Conservation (phyloP, 2,113 vertebrate genomes). For the Mobula birostris region DNA sequence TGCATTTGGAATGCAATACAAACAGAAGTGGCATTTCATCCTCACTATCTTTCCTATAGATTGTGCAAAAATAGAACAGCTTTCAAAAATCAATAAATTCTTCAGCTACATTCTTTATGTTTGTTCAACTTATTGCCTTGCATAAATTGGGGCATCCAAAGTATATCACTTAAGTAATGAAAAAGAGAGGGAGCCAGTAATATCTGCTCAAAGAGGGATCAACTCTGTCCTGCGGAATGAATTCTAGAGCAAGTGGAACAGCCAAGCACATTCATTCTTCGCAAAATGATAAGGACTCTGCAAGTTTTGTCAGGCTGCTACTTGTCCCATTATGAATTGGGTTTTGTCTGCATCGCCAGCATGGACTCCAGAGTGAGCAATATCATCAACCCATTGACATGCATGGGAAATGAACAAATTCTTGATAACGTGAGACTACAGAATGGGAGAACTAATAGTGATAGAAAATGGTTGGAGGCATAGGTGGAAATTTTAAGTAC, state of each 20-base stretch:
- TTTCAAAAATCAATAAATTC: not conserved
- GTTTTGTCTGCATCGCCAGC: not conserved
- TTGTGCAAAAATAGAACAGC: not conserved
- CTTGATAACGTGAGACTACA: not conserved
- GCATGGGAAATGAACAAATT: not conserved
- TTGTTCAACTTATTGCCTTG: not conserved
- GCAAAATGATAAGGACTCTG: not conserved
- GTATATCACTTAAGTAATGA: not conserved
- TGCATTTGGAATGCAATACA: slow-evolving; percentile 7
- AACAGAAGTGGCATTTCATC: not conserved
- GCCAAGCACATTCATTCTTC: not conserved
- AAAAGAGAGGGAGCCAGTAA: not conserved
- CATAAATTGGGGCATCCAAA: not conserved
- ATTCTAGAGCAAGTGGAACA: no score
- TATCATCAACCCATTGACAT: not conserved
- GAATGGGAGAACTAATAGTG: not conserved
- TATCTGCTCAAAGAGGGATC: no score
- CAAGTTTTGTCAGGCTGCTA: no score
- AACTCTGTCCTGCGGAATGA: not conserved
- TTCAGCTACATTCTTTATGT: not conserved
- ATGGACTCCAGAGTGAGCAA: not conserved
- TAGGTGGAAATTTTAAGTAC: not conserved
- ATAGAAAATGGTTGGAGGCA: no score
- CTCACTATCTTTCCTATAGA: not conserved
- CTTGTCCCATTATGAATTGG: not conserved